Conservation (phyloP, 1,140 invertebrate genomes). For the Palaemon carinicauda region DNA sequence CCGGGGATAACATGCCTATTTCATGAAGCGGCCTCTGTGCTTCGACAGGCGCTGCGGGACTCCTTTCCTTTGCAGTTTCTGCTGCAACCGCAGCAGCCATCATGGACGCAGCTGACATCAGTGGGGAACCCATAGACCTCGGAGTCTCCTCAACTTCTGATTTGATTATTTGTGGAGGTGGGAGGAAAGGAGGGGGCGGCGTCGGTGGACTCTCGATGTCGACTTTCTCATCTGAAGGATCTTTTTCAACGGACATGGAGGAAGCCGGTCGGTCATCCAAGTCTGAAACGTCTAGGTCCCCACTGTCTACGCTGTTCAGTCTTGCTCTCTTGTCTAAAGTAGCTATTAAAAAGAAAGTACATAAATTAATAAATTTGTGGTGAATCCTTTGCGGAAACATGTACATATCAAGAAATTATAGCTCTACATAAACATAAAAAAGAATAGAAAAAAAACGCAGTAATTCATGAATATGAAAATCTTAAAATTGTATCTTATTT, state of each 20-base stretch:
- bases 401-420: neutral
- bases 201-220: slow-evolving; percentile 58
- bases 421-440: neutral
- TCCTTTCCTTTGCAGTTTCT: neutral
- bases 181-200: slow-evolving; percentile 55
- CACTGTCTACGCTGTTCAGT: slow-evolving; percentile 56
- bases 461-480: too few relatives aligned
- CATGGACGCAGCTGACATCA: slow-evolving; percentile 36
- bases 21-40: slow-evolving; percentile 7
- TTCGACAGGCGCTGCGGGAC: slow-evolving; percentile 3
- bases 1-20: slow-evolving; percentile 29
- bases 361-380: neutral
- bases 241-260: slow-evolving; percentile 59
- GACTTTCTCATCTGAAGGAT: slow-evolving; percentile 56
- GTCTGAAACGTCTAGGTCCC: slow-evolving; percentile 49
- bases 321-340: slow-evolving; percentile 55
- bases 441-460: neutral
- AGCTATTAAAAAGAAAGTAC: slow-evolving; percentile 16
- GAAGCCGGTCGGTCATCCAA: slow-evolving; percentile 54
- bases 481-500: too few relatives aligned
- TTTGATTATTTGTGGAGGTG: slow-evolving; percentile 49
- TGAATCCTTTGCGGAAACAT: neutral
- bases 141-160: slow-evolving; percentile 40
- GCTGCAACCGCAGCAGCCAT: slow-evolving; percentile 16
- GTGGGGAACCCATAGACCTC: slow-evolving; percentile 32